These are phyloP conservation scores for Gulo gulo DNA, from an alignment of 2,113 vertebrate species.

Conservation along the genomic window DNA sequence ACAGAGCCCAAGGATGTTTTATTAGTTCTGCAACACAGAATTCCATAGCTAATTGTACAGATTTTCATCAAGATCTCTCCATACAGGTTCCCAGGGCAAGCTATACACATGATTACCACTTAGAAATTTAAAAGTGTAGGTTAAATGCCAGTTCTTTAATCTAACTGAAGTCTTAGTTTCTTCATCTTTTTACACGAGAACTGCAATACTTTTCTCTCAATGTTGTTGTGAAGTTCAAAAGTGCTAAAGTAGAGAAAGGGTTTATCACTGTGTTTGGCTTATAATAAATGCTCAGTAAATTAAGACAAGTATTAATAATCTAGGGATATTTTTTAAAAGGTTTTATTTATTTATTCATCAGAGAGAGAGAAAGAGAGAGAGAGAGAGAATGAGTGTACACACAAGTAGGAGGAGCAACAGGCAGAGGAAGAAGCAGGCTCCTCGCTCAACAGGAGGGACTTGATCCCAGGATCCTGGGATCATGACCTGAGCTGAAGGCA, in stretches of 20 bases:
- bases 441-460: too few species aligned
- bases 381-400: too few species aligned
- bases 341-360: too few species aligned
- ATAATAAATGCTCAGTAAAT: background rate
- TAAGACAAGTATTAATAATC: background rate
- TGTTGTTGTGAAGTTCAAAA: background rate
- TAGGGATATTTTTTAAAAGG: background rate
- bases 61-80: background rate
- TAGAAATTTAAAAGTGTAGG: background rate
- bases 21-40: background rate
- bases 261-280: background rate
- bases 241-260: background rate
- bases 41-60: background rate
- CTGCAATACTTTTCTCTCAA: background rate
- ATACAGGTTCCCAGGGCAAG: background rate
- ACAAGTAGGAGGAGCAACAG: too few species aligned
- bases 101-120: background rate
- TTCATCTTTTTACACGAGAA: slow-evolving; percentile 22
- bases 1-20: background rate
- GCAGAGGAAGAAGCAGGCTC: too few species aligned
- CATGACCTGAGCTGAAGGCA: too few species aligned
- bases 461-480: too few species aligned
- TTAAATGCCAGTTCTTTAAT: slow-evolving; percentile 18
- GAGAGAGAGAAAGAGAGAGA: too few species aligned
- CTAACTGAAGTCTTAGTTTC: slow-evolving; percentile 2